Evolutionary conservation across 2,888 invertebrate species (phyloP).

Genomic region (Drosophila koepferae): DNA sequence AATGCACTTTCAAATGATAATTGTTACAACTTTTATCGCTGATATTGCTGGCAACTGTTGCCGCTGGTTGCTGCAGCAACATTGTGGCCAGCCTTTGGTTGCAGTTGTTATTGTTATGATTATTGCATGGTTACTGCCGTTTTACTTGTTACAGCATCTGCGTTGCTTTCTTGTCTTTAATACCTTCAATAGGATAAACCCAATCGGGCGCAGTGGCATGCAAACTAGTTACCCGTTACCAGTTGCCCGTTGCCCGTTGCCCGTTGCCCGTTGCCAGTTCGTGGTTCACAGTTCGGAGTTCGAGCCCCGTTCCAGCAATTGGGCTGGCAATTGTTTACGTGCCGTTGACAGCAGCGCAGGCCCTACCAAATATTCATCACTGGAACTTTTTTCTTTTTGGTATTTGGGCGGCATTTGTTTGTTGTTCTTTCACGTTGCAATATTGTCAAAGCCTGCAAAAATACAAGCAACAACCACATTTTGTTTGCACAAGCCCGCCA

Average conservation of each 20-base stretch:
- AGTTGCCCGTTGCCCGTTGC: background rate
- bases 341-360: constrained; percentile 41
- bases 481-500: constrained; percentile 67
- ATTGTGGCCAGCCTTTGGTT: constrained; percentile 41
- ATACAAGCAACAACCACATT: constrained; percentile 63
- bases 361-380: constrained; percentile 44
- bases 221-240: constrained; percentile 24
- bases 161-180: constrained; percentile 57
- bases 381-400: constrained; percentile 21
- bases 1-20: constrained; percentile 81
- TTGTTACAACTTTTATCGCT: constrained; percentile 79
- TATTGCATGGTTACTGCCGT: constrained; percentile 77
- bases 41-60: constrained; percentile 73
- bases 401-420: constrained; percentile 34
- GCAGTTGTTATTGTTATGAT: constrained; percentile 68
- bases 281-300: background rate
- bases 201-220: constrained; percentile 20
- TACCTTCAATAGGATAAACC: constrained; percentile 19
- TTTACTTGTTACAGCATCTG: constrained; percentile 74
- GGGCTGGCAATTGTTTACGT: constrained; percentile 60
- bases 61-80: constrained; percentile 42
- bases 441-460: constrained; percentile 75
- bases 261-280: background rate
- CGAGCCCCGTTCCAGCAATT: constrained; percentile 14
- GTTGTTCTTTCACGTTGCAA: constrained; percentile 67